A percentile compares a stretch with the other conserved stretches of the same genome.
phyloP scores from a whole-genome alignment of 2,797 vertebrate genomes.

The Xenentodon cancila region DNA sequence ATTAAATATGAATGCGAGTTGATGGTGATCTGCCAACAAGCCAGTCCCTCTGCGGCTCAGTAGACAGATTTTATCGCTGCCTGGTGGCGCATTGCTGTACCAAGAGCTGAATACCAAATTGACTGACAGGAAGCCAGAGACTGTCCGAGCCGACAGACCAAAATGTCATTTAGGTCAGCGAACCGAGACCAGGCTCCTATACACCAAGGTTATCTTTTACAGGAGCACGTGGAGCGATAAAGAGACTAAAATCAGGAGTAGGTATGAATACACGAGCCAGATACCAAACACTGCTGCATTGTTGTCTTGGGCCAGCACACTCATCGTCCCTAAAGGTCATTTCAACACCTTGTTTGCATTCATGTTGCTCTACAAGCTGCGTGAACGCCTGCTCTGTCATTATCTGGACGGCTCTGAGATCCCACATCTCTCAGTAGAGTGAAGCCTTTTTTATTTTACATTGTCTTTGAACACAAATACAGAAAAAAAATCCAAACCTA shows the following conservation, averaged over 20 bases:
- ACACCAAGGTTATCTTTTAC: slow-evolving; percentile 34
- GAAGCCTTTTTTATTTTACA: too few relatives aligned
- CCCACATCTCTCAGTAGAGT: too few relatives aligned
- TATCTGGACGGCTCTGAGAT: too few relatives aligned
- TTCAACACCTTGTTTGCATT: slow-evolving; percentile 23
- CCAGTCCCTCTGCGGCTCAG: slow-evolving; percentile 49
- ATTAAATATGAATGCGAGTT: slow-evolving; percentile 67
- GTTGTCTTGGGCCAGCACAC: too few relatives aligned
- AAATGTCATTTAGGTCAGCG: slow-evolving; percentile 64
- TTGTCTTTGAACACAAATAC: too few relatives aligned
- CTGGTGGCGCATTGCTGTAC: slow-evolving; percentile 45
- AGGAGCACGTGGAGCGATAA: too few relatives aligned
- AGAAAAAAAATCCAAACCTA: not conserved
- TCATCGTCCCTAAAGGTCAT: slow-evolving; percentile 42
- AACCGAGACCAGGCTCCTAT: slow-evolving; percentile 30
- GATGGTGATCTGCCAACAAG: slow-evolving; percentile 67
- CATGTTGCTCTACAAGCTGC: too few relatives aligned
- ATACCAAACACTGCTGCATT: too few relatives aligned
- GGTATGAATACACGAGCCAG: too few relatives aligned
- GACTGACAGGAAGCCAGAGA: slow-evolving; percentile 55
- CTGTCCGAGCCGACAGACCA: slow-evolving; percentile 32
- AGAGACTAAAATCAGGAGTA: too few relatives aligned
- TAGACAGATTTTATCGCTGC: slow-evolving; percentile 49
- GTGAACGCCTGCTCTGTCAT: too few relatives aligned
- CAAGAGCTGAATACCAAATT: slow-evolving; percentile 34